Evolutionary conservation across 2,888 invertebrate species (phyloP).

Genomic region (Ophion ellenae): DNA sequence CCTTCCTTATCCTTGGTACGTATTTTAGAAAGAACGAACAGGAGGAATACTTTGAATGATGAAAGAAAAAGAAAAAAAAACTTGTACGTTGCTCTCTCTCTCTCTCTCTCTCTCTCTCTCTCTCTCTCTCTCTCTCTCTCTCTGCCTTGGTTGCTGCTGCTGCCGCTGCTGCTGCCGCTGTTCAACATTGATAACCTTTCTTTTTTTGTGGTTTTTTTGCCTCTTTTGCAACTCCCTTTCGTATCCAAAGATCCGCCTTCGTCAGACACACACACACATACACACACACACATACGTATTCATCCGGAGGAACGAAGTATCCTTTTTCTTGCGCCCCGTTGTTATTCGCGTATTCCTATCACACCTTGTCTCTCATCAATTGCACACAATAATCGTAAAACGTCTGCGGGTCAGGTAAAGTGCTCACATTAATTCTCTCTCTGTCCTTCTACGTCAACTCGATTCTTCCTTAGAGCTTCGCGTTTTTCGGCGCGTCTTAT

Average conservation of each 20-base stretch:
- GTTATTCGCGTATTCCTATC: slow-evolving; percentile 16
- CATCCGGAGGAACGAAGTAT: slow-evolving; percentile 60
- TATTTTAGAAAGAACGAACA: slow-evolving; percentile 55
- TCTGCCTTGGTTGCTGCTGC: slow-evolving; percentile 57
- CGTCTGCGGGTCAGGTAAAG: slow-evolving; percentile 57
- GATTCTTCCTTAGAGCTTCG: slow-evolving; percentile 41
- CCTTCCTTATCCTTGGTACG: slow-evolving; percentile 70
- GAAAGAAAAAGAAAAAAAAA: slow-evolving; percentile 43
- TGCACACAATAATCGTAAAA: slow-evolving; percentile 50
- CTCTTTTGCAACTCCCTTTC: slow-evolving; percentile 20
- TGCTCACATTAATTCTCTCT: slow-evolving; percentile 35
- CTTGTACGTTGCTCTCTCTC: slow-evolving; percentile 60
- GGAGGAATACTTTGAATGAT: slow-evolving; percentile 25
- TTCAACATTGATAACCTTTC: slow-evolving; percentile 37
- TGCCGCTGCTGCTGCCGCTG: slow-evolving; percentile 49
- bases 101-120: too few species aligned
- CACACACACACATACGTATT: too few species aligned
- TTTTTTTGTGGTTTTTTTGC: slow-evolving; percentile 40
- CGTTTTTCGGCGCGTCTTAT: slow-evolving; percentile 55
- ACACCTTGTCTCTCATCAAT: slow-evolving; percentile 28
- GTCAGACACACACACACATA: slow-evolving; percentile 18
- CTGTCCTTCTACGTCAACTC: slow-evolving; percentile 29
- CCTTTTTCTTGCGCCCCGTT: slow-evolving; percentile 4
- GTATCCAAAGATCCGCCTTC: slow-evolving; percentile 52
- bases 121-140: slow-evolving; percentile 52